A percentile compares a stretch with the other conserved stretches of the same genome.
These are phyloP conservation scores for Climacteris rufus DNA, from an alignment of 2,113 vertebrate species.

Conservation along the genomic window DNA sequence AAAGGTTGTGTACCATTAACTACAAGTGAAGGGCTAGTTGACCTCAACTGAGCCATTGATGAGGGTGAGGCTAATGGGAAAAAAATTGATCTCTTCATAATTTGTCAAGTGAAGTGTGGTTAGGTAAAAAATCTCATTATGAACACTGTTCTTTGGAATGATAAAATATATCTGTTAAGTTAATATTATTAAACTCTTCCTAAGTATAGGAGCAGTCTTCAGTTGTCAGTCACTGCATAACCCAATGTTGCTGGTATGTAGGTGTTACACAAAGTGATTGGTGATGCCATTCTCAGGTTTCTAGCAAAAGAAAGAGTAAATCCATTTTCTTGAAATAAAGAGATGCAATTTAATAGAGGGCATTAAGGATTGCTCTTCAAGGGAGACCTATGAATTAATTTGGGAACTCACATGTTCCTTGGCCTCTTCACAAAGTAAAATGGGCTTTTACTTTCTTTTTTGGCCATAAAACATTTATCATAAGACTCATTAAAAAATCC, in stretches of 20 bases:
- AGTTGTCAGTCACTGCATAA: slow-evolving; percentile 28
- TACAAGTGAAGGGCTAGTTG: slow-evolving; percentile 43
- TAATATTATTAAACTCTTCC: slow-evolving; percentile 39
- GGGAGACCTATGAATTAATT: slow-evolving; percentile 14
- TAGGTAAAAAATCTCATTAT: slow-evolving; percentile 59
- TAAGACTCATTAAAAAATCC: slow-evolving; percentile 22
- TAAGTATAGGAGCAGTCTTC: not conserved
- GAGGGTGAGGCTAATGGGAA: slow-evolving; percentile 49
- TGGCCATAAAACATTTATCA: slow-evolving; percentile 18
- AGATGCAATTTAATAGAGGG: slow-evolving; percentile 40
- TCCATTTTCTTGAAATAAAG: slow-evolving; percentile 60
- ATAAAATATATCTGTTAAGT: slow-evolving; percentile 32
- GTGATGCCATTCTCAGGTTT: slow-evolving; percentile 51
- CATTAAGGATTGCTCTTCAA: slow-evolving; percentile 35
- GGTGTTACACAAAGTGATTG: slow-evolving; percentile 53
- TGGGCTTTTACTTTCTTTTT: slow-evolving; percentile 7
- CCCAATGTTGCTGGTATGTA: not conserved
- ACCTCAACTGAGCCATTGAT: slow-evolving; percentile 51
- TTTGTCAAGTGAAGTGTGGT: slow-evolving; percentile 55
- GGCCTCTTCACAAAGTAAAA: not conserved
- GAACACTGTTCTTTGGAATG: slow-evolving; percentile 25
- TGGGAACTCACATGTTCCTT: not conserved
- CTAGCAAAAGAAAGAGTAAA: slow-evolving; percentile 47
- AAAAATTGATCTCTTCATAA: slow-evolving; percentile 66
- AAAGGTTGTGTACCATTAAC: slow-evolving; percentile 46